Conservation (phyloP, 2,113 vertebrate species). For the Oryzias celebensis region DNA sequence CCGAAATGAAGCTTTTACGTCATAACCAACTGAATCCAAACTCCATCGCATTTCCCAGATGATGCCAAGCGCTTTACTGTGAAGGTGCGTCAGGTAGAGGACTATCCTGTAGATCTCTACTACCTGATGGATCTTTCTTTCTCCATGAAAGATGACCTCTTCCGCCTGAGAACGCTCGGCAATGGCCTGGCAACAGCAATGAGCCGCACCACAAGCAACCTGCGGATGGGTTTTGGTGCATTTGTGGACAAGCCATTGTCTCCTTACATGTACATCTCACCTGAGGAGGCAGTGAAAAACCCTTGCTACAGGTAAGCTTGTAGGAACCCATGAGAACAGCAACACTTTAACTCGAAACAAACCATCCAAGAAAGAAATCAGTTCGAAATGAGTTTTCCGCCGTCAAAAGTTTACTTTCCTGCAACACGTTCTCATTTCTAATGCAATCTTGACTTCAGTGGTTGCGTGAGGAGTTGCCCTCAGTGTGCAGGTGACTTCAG, state of each 20-base stretch:
- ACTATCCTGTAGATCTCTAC: conserved; percentile 97
- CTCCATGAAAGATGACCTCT: conserved; percentile 95
- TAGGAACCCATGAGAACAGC: too few species aligned
- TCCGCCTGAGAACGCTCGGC: conserved; percentile 85
- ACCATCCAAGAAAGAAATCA: too few species aligned
- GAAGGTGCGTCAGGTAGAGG: conserved; percentile 93
- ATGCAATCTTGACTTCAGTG: conserved; percentile 17
- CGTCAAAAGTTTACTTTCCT: conserved; percentile 17
- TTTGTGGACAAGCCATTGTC: conserved; percentile 97
- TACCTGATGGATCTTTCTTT: conserved; percentile 98
- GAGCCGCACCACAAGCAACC: conserved; percentile 92
- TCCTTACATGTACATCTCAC: conserved; percentile 94
- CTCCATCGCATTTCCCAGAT: conserved; percentile 70
- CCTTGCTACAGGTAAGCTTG: conserved; percentile 86
- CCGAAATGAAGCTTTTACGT: not conserved
- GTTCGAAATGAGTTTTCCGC: not conserved
- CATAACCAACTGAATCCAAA: not conserved
- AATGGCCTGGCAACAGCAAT: conserved; percentile 86
- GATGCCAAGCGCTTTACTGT: conserved; percentile 88
- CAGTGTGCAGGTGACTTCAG: conserved; percentile 42
- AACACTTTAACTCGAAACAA: too few species aligned
- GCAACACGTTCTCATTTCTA: conserved; percentile 1
- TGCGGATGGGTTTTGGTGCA: conserved; percentile 94
- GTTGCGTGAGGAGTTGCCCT: conserved; percentile 35
- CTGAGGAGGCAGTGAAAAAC: conserved; percentile 84